Evolutionary conservation across 1,140 invertebrate genomes (phyloP).

Genomic region (Micrasema longulum): DNA sequence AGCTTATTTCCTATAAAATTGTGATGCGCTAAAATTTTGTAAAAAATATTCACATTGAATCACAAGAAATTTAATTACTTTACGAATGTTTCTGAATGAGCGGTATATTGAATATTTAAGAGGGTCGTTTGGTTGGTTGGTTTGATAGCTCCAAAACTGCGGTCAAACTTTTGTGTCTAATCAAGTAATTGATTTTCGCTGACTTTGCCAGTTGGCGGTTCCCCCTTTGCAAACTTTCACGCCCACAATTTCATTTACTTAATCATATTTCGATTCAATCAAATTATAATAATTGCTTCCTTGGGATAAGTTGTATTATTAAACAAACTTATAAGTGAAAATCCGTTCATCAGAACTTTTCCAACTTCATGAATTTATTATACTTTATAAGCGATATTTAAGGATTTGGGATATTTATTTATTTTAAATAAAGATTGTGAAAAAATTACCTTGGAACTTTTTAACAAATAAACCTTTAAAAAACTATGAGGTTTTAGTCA

Average conservation of each 20-base stretch:
- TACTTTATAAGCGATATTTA: too few relatives aligned
- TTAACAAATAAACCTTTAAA: too few relatives aligned
- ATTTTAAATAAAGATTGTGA: too few relatives aligned
- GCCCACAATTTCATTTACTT: constrained; percentile 9
- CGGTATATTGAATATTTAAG: constrained; percentile 5
- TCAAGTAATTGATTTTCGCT: constrained; percentile 29
- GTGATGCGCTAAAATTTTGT: too few relatives aligned
- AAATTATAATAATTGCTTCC: constrained; percentile 20
- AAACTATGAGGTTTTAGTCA: too few relatives aligned
- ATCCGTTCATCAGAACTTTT: neutral
- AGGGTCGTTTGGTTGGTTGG: neutral
- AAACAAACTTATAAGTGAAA: neutral
- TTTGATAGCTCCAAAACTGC: constrained; percentile 6
- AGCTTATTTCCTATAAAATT: too few relatives aligned
- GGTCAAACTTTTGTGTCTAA: constrained; percentile 25
- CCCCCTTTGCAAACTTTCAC: constrained; percentile 3
- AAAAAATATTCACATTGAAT: too few relatives aligned
- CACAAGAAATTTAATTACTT: too few relatives aligned
- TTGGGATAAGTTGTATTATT: neutral
- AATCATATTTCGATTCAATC: constrained; percentile 28
- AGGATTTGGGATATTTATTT: too few relatives aligned
- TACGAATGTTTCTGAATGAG: too few relatives aligned
- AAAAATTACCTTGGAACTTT: too few relatives aligned
- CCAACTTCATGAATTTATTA: too few relatives aligned
- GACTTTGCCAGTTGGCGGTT: constrained; percentile 18